Base-by-base conservation (phyloP, 2,888 invertebrate species). In the Ariolimax columbianus region DNA sequence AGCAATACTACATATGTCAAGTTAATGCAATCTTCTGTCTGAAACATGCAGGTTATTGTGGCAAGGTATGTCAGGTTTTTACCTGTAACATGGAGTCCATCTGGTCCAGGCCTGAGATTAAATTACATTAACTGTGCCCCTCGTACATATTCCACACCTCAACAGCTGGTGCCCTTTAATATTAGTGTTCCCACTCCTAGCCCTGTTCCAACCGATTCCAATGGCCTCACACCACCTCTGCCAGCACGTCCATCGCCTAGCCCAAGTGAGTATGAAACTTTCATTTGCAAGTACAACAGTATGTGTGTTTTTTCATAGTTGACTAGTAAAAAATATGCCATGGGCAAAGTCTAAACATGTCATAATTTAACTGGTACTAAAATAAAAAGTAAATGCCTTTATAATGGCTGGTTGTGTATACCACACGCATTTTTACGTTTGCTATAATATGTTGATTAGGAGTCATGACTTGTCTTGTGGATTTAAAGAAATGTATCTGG, bases 81-180 rank as follows among this genome's bases (percentile, higher is more conserved):
- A 47, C 91, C 91, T 7, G 78, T 88, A 6, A 86, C 86, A 11
- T 90, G 89, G 89, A 84, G 89, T 33, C 87, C 89, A 11, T 83
- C 84, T 11, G 89, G 89, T 30, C 86, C 90, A 38, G 90, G 89
- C 14, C 84, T 91, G 63, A 86, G 92, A 36, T 86, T 90, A 59
- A 91, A 91, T 82, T 87, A 91, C 55, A 86, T 91, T 9, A 90
- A 90, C n/a, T 92, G 92, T 70, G 85, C 79, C 26, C 87, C 88
- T 14, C 87, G 88, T 14, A 83, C 88, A 17, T 43, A 77, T 66
- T 36, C 85, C 19, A 63, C 77, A n/a, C 83, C 80, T 26, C 38
- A 40, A 3, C 88, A 88, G 30, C 85, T 87, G 33, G 86, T 86
- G 59, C 84, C 84, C 84, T 33, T 84, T 59, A 43, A 66, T 40